Percentiles rank a stretch among this genome's conserved stretches.
phyloP scores from a whole-genome alignment of 30 jellyfish, hydroid and myxozoan genomes.

The Aurelia sp. region DNA sequence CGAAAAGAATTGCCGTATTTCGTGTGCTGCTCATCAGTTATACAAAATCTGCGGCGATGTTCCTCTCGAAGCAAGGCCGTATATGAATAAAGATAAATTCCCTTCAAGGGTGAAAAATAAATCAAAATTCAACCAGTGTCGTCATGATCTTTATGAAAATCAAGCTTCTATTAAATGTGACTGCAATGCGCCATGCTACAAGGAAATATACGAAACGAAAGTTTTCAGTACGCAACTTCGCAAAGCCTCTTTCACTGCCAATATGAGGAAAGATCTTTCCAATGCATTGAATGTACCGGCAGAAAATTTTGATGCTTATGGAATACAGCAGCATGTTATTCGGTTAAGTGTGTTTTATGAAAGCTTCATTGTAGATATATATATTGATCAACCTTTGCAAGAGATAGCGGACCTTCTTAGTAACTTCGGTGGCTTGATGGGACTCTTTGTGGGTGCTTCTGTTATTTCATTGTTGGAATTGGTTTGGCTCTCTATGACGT shows the following conservation, averaged over 20 bases:
- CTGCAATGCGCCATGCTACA: slow-evolving; percentile 27
- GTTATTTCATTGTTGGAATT: slow-evolving; percentile 16
- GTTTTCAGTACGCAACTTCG: slow-evolving; percentile 17
- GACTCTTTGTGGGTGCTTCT: slow-evolving; percentile 41
- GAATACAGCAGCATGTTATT: slow-evolving; percentile 11
- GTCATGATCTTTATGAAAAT: neutral
- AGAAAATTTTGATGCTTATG: neutral
- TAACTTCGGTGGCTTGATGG: slow-evolving; percentile 61
- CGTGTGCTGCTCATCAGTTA: too few species aligned
- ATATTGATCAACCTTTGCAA: slow-evolving; percentile 6
- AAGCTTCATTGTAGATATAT: slow-evolving; percentile 2
- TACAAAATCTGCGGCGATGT: slow-evolving; percentile 5
- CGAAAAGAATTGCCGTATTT: too few species aligned
- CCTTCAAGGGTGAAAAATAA: neutral
- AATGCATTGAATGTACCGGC: neutral
- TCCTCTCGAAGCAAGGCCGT: neutral
- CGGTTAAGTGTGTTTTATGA: slow-evolving; percentile 12
- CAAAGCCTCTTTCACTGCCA: neutral
- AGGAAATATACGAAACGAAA: slow-evolving; percentile 7
- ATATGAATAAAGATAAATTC: neutral
- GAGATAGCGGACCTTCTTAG: neutral
- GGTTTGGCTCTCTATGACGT: neutral
- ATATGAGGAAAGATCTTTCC: slow-evolving; percentile 12
- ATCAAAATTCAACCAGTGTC: neutral
- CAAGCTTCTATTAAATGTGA: slow-evolving; percentile 1